Evolutionary conservation across 2,888 invertebrate species (phyloP).

Genomic region (Gerris lacustris): DNA sequence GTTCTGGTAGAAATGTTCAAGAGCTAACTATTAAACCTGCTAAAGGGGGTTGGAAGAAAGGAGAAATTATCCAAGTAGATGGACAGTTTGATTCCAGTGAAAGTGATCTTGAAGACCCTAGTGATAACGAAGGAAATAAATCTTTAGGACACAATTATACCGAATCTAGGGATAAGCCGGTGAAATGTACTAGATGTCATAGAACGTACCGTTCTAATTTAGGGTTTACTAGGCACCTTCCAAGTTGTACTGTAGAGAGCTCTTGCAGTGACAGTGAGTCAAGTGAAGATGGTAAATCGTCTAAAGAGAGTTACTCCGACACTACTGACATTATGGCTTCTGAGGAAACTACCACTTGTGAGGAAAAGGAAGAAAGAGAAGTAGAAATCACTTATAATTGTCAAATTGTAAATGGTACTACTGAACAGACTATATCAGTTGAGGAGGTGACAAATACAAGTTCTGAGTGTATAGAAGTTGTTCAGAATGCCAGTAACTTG

Average conservation of each 20-base stretch:
- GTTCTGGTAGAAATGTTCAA: slow-evolving; percentile 15
- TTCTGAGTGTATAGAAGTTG: neutral
- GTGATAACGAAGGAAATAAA: slow-evolving; percentile 39
- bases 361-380: slow-evolving; percentile 12
- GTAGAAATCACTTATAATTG: slow-evolving; percentile 1
- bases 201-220: slow-evolving; percentile 72
- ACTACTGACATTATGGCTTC: slow-evolving; percentile 9
- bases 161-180: slow-evolving; percentile 50
- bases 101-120: slow-evolving; percentile 38
- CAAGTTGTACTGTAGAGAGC: slow-evolving; percentile 58
- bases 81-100: slow-evolving; percentile 45
- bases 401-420: neutral
- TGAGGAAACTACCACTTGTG: slow-evolving; percentile 6
- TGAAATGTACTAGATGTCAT: slow-evolving; percentile 76
- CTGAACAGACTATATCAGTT: neutral
- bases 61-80: slow-evolving; percentile 43
- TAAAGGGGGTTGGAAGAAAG: slow-evolving; percentile 21
- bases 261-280: slow-evolving; percentile 69
- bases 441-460: neutral
- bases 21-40: slow-evolving; percentile 11
- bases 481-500: neutral
- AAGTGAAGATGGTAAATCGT: slow-evolving; percentile 34
- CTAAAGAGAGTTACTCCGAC: slow-evolving; percentile 14
- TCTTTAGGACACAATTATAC: neutral
- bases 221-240: slow-evolving; percentile 66